phyloP scores from a whole-genome alignment of 2,888 invertebrate genomes.

The Oegoconia quadripuncta region DNA sequence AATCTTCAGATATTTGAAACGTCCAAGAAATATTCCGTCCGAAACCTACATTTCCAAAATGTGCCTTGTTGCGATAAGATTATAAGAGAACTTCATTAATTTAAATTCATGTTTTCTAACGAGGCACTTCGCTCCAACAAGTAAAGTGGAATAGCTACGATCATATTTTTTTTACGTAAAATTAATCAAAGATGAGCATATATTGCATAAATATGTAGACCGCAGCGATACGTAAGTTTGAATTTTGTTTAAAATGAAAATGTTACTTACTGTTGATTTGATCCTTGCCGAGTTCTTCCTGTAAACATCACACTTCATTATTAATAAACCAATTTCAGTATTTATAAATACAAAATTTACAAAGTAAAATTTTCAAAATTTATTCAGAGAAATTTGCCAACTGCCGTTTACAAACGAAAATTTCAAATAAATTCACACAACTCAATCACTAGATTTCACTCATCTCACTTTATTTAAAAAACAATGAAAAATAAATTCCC shows the following conservation, averaged over 20 bases:
- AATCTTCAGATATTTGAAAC: no score
- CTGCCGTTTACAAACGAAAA: constrained; percentile 12
- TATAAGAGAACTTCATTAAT: no score
- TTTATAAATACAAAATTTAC: constrained; percentile 18
- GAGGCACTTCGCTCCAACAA: no score
- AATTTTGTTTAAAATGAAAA: constrained; percentile 22
- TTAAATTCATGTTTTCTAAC: no score
- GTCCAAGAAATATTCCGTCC: no score
- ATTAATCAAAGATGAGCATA: no score
- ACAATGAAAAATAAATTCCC: constrained; percentile 18
- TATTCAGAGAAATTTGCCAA: neutral
- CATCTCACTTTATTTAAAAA: constrained; percentile 15
- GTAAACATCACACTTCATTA: constrained; percentile 50
- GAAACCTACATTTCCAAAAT: no score
- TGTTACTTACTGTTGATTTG: constrained; percentile 85
- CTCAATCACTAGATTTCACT: neutral
- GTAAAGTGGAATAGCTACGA: no score
- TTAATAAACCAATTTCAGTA: constrained; percentile 14
- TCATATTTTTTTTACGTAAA: no score
- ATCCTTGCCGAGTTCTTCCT: constrained; percentile 89
- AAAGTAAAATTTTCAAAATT: constrained; percentile 8
- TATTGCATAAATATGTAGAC: neutral
- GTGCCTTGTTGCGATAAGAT: no score
- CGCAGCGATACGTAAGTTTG: neutral
- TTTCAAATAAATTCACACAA: constrained; percentile 1